phyloP scores from a whole-genome alignment of 1,140 invertebrate species.

The Orius insidiosus region DNA sequence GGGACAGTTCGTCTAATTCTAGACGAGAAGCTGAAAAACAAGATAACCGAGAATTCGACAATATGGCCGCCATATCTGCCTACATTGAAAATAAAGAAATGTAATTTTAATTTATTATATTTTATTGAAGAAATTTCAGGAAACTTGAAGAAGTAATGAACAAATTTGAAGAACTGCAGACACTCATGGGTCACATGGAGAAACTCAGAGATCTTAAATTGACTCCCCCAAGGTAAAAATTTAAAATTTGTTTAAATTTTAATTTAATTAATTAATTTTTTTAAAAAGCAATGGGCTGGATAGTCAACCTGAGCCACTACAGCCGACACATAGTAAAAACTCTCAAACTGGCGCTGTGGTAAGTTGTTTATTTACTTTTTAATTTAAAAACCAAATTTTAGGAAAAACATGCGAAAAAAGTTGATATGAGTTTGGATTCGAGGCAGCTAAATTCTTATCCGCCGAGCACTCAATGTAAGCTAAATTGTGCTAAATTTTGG shows the following conservation, averaged over 20 bases:
- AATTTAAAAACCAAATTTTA: no score
- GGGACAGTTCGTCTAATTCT: no score
- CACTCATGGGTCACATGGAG: constrained; percentile 14
- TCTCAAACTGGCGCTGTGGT: constrained; percentile 9
- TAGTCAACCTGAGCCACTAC: neutral
- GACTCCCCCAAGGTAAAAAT: constrained; percentile 2
- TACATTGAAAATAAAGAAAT: constrained; percentile 15
- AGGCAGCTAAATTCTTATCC: no score
- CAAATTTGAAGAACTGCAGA: constrained; percentile 16
- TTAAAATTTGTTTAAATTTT: neutral
- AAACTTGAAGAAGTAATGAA: constrained; percentile 15
- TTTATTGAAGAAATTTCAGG: constrained; percentile 8
- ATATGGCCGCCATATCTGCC: neutral
- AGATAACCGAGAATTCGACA: constrained; percentile 14
- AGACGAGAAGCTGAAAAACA: constrained; percentile 11
- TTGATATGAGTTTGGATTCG: no score
- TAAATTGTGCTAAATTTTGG: neutral
- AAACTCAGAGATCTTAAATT: constrained; percentile 9
- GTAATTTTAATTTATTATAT: constrained; percentile 13
- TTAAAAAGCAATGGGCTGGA: neutral
- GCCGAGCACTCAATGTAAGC: no score
- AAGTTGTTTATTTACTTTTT: neutral
- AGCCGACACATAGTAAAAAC: constrained; percentile 7
- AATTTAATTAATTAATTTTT: neutral
- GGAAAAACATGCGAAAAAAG: no score